Evolutionary conservation across 2,888 invertebrate genomes (phyloP).

Genomic region (Hetaerina titia): DNA sequence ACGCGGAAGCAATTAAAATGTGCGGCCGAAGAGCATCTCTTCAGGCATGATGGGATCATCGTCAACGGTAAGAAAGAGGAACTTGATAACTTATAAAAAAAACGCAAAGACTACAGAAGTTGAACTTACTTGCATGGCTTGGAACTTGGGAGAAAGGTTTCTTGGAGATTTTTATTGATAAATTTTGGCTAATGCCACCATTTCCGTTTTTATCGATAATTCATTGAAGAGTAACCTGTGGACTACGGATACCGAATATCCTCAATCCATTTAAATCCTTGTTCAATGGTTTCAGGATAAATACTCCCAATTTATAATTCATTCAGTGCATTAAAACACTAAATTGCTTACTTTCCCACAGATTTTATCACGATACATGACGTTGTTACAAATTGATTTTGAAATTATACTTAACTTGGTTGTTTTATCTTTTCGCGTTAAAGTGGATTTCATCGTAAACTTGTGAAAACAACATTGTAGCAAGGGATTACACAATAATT

Average conservation of each 20-base stretch:
- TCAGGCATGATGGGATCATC: background rate
- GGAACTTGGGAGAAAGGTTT: background rate
- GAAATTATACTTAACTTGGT: too few species aligned
- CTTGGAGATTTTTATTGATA: background rate
- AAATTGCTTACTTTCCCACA: too few species aligned
- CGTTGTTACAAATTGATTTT: too few species aligned
- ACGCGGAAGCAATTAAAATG: slow-evolving; percentile 32
- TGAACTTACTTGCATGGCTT: background rate
- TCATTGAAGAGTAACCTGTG: background rate
- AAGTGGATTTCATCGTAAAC: too few species aligned
- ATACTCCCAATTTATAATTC: too few species aligned
- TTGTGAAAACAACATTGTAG: too few species aligned
- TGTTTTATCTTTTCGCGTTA: too few species aligned
- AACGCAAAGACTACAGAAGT: background rate
- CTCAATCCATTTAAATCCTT: background rate
- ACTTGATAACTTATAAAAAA: background rate
- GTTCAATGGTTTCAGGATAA: background rate
- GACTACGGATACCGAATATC: background rate
- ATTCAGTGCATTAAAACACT: too few species aligned
- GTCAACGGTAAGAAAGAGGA: background rate
- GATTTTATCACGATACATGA: too few species aligned
- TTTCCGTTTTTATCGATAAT: background rate
- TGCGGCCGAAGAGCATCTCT: background rate
- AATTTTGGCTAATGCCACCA: background rate
- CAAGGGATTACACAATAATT: too few species aligned